Percentiles rank a stretch among this genome's conserved stretches.
Conservation (phyloP, 2,113 vertebrate genomes). For the Dicrurus megarhynchus region DNA sequence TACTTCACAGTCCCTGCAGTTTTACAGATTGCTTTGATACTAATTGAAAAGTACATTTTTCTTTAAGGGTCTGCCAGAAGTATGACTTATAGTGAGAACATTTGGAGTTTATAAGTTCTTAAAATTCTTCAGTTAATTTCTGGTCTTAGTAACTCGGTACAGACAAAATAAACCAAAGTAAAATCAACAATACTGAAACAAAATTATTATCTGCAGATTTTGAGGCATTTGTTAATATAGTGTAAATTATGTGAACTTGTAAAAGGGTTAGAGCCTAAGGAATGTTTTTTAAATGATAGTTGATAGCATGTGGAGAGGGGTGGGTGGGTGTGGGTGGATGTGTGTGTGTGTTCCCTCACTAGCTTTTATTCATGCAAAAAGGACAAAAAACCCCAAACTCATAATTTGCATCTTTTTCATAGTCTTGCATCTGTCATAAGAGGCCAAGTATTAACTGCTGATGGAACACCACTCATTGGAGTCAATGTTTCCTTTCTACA, state of each 20-base stretch:
- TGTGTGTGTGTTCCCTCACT: background rate
- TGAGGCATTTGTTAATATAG: conserved; percentile 37
- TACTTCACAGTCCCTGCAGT: conserved; percentile 61
- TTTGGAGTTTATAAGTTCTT: conserved; percentile 30
- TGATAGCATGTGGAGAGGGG: background rate
- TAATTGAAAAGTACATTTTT: conserved; percentile 73
- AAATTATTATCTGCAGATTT: conserved; percentile 18
- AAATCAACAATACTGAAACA: conserved; percentile 33
- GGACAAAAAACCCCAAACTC: background rate
- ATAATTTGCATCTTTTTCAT: conserved; percentile 64
- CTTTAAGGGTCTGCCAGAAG: conserved; percentile 57
- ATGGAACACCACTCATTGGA: conserved; percentile 95
- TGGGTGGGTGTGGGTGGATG: background rate
- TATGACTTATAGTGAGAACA: conserved; percentile 33
- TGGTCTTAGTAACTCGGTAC: conserved; percentile 29
- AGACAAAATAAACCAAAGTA: conserved; percentile 34
- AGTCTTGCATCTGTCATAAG: conserved; percentile 95
- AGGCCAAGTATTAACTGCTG: conserved; percentile 94
- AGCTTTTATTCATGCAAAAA: conserved; percentile 20
- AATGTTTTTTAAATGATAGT: conserved; percentile 44
- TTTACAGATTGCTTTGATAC: conserved; percentile 73
- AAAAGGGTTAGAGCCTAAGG: conserved; percentile 32
- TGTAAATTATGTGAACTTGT: conserved; percentile 61
- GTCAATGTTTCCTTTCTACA: conserved; percentile 97
- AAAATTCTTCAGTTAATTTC: conserved; percentile 62